Evolutionary conservation across 1,140 invertebrate genomes (phyloP), one percentile per base, ranked within the genome.

Genomic region (Polypedilum pembai): DNA sequence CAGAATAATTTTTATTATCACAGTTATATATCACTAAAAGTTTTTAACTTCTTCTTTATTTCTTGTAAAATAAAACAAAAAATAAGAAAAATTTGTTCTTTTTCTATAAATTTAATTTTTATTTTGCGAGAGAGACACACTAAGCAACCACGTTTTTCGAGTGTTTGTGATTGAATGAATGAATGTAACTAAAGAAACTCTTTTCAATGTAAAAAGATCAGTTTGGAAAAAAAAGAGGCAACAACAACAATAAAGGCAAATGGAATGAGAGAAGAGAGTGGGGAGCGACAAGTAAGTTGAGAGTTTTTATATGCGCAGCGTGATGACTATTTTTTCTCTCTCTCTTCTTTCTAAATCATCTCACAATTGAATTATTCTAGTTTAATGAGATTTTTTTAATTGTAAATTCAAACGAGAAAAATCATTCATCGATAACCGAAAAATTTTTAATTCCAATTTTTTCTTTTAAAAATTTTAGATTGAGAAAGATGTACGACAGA

Each of bases 151-250:
- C 65, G 65, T 69, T 69, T 69, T 69, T 69, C 65, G 65, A 69
- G 65, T 69, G 65, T 20, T 69, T 69, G n/a, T n/a, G n/a, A n/a
- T n/a, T n/a, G n/a, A n/a, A n/a, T n/a, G 65, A 69, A 69, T 69
- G 65, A 69, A 69, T 69, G 65, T 69, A 69, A 69, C 65, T 69
- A 69, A 56, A 69, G 65, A 69, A 69, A 69, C 65, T 69, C 45
- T 69, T 69, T 69, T 69, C 65, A 69, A 69, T 69, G 65, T 69
- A 69, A 69, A 69, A 69, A 69, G 65, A 69, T 69, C 65, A 21
- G 65, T 69, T 69, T 69, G 65, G 20, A 69, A 69, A 69, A n/a
- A 56, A 56, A 56, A 56, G 45, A 56, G 45, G 45, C 65, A 69
- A 69, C 65, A 69, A 69, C 65, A 69, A 69, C 20, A 21, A 21